Conservation (phyloP, 2,113 vertebrate species). For the Procavia capensis region DNA sequence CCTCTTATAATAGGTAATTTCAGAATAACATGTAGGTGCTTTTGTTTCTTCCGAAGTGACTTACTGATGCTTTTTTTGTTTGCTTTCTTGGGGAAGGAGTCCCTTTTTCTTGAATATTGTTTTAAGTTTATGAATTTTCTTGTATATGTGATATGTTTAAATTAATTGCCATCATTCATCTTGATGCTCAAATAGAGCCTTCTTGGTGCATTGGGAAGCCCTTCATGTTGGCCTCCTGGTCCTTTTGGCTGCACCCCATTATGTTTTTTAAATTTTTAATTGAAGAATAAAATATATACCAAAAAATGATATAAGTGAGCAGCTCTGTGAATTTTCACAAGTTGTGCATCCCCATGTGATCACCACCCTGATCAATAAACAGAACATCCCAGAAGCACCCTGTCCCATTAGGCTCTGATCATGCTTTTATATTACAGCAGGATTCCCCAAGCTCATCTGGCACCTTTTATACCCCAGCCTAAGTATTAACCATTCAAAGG, state of each 20-base stretch:
- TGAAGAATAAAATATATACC: neutral
- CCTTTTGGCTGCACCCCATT: neutral
- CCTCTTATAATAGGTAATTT: neutral
- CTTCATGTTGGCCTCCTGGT: neutral
- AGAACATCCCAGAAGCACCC: neutral
- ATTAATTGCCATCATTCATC: neutral
- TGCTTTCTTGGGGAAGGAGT: neutral
- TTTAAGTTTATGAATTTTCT: neutral
- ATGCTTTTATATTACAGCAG: neutral
- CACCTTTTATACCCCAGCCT: neutral
- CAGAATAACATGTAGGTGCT: neutral
- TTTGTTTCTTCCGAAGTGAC: conserved; percentile 22
- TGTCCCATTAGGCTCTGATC: neutral
- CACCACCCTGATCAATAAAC: neutral
- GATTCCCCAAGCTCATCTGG: neutral
- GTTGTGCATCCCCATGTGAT: neutral
- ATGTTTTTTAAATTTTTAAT: neutral
- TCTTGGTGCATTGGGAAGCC: neutral
- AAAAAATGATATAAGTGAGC: neutral
- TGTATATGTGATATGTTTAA: neutral
- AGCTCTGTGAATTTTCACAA: neutral
- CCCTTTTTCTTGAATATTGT: neutral
- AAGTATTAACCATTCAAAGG: neutral
- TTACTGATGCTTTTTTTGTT: neutral
- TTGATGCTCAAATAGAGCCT: neutral